Evolutionary conservation across 2,888 invertebrate genomes (phyloP).

Genomic region (Caradrina clavipalpis): DNA sequence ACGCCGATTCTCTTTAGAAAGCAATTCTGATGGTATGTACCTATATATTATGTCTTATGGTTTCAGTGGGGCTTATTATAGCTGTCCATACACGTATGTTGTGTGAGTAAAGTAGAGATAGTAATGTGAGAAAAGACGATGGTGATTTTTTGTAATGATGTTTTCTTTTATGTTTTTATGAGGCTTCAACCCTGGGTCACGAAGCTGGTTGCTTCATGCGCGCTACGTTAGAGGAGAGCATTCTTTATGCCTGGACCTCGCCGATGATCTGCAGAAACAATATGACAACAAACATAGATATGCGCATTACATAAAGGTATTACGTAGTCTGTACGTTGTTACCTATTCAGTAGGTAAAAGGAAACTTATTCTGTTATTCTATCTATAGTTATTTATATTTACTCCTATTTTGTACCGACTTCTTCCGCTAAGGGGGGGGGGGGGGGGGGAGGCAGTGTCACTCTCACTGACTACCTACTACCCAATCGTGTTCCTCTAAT

Average conservation of each 20-base stretch:
- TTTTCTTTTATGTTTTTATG: conserved; percentile 22
- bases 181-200: conserved; percentile 78
- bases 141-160: not conserved
- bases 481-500: too few species aligned
- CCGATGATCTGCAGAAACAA: conserved; percentile 80
- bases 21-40: conserved; percentile 56
- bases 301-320: conserved; percentile 84
- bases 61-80: not conserved
- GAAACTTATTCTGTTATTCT: too few species aligned
- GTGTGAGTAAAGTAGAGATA: too few species aligned
- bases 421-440: too few species aligned
- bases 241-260: conserved; percentile 78
- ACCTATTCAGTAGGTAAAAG: too few species aligned
- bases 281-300: conserved; percentile 82
- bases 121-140: too few species aligned
- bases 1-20: conserved; percentile 53
- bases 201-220: conserved; percentile 86
- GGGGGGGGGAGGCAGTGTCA: too few species aligned
- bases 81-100: not conserved
- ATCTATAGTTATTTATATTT: too few species aligned
- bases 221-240: conserved; percentile 87
- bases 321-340: too few species aligned
- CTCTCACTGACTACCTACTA: too few species aligned
- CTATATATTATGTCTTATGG: not conserved
- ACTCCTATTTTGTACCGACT: too few species aligned